Evolutionary conservation across 2,797 vertebrate genomes (phyloP).

Genomic region (Galaxias olidus): DNA sequence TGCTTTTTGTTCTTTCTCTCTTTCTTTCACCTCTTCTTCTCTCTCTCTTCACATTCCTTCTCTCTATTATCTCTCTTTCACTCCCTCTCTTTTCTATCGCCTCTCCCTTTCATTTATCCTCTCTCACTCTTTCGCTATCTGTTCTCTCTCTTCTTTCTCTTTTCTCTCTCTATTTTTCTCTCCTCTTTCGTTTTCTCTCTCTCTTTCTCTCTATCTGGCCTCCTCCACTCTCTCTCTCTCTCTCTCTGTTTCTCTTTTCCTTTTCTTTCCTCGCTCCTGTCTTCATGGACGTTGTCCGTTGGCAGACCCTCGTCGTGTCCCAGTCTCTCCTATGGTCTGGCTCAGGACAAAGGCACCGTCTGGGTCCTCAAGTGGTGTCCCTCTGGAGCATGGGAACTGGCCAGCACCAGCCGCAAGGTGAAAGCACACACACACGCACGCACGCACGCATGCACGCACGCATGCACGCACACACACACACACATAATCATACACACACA

Average conservation of each 20-base stretch:
- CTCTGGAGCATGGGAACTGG: conserved; percentile 90
- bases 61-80: neutral
- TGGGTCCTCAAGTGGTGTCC: conserved; percentile 96
- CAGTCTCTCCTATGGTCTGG: conserved; percentile 82
- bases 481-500: neutral
- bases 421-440: neutral
- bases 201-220: neutral
- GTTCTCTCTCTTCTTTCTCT: neutral
- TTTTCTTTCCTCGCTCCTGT: neutral
- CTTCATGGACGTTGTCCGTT: neutral
- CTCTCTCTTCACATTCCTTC: neutral
- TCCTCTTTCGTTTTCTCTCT: too few relatives aligned
- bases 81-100: neutral
- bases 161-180: neutral
- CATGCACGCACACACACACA: neutral
- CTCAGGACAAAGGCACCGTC: conserved; percentile 86
- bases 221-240: neutral
- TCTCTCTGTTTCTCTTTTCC: neutral
- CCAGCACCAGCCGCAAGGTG: conserved; percentile 78
- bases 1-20: neutral
- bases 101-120: too few relatives aligned
- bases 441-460: neutral
- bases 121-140: too few relatives aligned
- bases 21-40: neutral
- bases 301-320: conserved; percentile 75